Evolutionary conservation across 35 echinoderm and acorn worm genomes (phyloP).

Genomic region (Amphiura filiformis): DNA sequence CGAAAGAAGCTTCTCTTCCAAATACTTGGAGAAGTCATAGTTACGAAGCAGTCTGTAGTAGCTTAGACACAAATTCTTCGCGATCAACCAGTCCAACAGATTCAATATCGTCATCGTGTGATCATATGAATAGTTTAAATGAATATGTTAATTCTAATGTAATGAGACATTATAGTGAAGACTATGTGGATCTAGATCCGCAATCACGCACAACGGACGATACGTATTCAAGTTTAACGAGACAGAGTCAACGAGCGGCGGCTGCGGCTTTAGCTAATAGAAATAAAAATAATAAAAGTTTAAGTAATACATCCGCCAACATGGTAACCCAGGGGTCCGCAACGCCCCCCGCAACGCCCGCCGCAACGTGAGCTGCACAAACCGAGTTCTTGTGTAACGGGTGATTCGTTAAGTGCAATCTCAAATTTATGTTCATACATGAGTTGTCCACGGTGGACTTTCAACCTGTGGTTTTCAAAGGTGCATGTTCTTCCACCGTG

Average conservation of each 20-base stretch:
- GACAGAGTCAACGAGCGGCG: not conserved
- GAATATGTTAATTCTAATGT: conserved; percentile 4
- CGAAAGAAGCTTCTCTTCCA: not conserved
- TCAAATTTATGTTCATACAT: no score
- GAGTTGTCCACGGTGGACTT: no score
- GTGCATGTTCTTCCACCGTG: no score
- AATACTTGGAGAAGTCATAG: not conserved
- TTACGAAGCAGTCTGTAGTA: not conserved
- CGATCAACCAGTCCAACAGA: not conserved
- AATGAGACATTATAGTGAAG: conserved; percentile 12
- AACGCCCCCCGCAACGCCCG: no score
- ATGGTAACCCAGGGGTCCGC: no score
- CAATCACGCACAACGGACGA: conserved; percentile 15
- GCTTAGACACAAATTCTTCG: not conserved
- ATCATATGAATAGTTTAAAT: not conserved
- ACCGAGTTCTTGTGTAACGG: no score
- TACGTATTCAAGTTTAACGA: conserved; percentile 28
- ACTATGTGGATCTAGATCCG: conserved; percentile 34
- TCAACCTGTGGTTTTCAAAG: no score
- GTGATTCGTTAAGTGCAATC: no score
- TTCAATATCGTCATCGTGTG: not conserved
- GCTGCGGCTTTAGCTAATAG: not conserved
- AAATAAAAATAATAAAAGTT: not conserved
- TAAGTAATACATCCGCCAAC: no score
- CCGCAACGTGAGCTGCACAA: no score